These are phyloP conservation scores for Grammomys dolichurus DNA, from an alignment of 2,113 vertebrate genomes.

Conservation along the genomic window DNA sequence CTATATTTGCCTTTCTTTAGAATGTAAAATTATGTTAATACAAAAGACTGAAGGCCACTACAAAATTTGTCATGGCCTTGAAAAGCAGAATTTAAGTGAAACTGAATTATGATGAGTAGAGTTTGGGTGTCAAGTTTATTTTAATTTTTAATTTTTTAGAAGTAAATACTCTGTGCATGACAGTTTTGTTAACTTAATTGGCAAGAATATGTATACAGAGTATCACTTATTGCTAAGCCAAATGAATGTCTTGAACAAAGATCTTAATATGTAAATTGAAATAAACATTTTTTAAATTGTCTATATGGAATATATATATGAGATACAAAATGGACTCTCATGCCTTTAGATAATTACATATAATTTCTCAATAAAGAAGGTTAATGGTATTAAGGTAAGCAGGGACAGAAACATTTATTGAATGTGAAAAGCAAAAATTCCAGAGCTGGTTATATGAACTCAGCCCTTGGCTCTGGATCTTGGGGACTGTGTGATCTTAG, in stretches of 20 bases:
- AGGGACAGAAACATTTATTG: background rate
- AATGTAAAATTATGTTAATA: conserved; percentile 47
- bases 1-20: background rate
- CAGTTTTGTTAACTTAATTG: conserved; percentile 68
- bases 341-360: conserved; percentile 2
- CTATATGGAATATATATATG: background rate
- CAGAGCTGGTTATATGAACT: background rate
- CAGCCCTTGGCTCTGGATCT: background rate
- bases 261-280: background rate
- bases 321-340: background rate
- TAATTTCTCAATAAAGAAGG: background rate
- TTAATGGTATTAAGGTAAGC: background rate
- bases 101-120: conserved; percentile 42
- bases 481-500: background rate
- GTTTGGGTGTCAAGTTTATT: conserved; percentile 65
- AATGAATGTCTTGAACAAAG: conserved; percentile 26
- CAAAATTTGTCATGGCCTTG: background rate
- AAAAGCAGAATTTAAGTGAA: conserved; percentile 59
- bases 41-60: background rate
- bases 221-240: background rate
- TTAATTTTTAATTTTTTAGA: conserved; percentile 53
- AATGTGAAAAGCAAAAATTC: background rate
- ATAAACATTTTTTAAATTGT: background rate
- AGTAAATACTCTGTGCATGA: conserved; percentile 14
- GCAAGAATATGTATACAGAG: conserved; percentile 49